Evolutionary conservation across 2,113 vertebrate species (phyloP).

Genomic region (Columba livia): DNA sequence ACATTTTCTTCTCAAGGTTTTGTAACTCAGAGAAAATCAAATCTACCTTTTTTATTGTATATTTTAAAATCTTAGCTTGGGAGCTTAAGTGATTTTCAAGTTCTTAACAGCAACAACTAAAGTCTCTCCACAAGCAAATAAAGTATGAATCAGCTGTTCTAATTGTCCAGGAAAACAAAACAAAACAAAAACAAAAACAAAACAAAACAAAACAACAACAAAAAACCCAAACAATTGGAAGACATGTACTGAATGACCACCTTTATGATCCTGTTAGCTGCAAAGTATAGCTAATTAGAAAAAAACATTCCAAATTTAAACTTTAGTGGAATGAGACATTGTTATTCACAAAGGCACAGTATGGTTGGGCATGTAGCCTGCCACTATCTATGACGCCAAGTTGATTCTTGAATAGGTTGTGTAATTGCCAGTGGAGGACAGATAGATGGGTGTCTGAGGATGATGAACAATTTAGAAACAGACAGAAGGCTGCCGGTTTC

Average conservation of each 20-base stretch:
- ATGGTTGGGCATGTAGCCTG: not conserved
- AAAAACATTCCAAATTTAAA: not conserved
- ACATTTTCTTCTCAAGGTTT: conserved; percentile 24
- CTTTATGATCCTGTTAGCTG: not conserved
- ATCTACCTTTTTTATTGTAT: not conserved
- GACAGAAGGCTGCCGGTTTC: not conserved
- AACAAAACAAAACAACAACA: not conserved
- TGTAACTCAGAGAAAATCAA: not conserved
- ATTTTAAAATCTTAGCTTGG: not conserved
- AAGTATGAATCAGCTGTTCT: not conserved
- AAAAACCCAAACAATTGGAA: not conserved
- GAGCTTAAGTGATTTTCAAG: not conserved
- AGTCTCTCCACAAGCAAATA: not conserved
- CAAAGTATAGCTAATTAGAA: not conserved
- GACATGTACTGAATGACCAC: not conserved
- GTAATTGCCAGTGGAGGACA: conserved; percentile 6
- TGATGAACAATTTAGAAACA: conserved; percentile 28
- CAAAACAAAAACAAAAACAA: too few species aligned
- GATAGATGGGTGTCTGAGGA: not conserved
- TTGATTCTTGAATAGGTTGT: not conserved
- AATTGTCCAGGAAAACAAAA: not conserved
- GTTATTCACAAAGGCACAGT: not conserved
- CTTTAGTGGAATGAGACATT: not conserved
- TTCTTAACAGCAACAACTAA: not conserved
- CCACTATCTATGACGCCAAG: not conserved